Evolutionary conservation across 2,888 invertebrate species (phyloP), one percentile per base, ranked within the genome.

Genomic region (Meloe dianella): DNA sequence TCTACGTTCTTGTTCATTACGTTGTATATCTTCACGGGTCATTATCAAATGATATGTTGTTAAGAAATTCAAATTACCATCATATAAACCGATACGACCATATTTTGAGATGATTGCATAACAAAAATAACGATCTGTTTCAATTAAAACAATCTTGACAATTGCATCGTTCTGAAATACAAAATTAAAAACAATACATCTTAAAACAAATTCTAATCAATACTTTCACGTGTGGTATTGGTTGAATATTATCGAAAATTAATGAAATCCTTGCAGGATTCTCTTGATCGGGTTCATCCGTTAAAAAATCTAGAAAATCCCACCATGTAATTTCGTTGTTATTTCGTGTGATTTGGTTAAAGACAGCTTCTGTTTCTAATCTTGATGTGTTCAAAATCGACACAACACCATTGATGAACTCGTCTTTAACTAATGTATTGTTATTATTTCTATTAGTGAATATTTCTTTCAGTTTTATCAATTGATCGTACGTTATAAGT

Each of bases 51-150:
- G 78, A 70, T 89, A 89, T 0, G 85, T 83, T 29, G 85, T 83
- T 35, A 89, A 75, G 20, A 88, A 83, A 20, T 83, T 82, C 65
- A 89, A 73, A n/a, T 85, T 83, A 0, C 87, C 88, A 72, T 86
- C 86, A 79, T 89, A 90, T 1, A 90, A 79, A 0, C 89, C 89
- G 0, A 89, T 85, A 24, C 86, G 82, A 0, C 90, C 90, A 5
- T 88, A 86, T 65, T 86, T 86, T 0, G 89, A 86, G 20, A 90
- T 83, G 0, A 86, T 84, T 1, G 86, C 87, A 75, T 89, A 89
- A 75, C 89, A 89, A 78, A 90, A 90, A 9, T 87, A 86, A n/a
- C 84, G 84, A 5, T 84, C 84, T 0, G 86, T 84, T 79, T 88
- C 88, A 14, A 78, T 75, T 56, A 84, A 82, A 27, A 90, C 86